phyloP scores from a whole-genome alignment of 1,140 invertebrate species.

The Cotesia typhae region DNA sequence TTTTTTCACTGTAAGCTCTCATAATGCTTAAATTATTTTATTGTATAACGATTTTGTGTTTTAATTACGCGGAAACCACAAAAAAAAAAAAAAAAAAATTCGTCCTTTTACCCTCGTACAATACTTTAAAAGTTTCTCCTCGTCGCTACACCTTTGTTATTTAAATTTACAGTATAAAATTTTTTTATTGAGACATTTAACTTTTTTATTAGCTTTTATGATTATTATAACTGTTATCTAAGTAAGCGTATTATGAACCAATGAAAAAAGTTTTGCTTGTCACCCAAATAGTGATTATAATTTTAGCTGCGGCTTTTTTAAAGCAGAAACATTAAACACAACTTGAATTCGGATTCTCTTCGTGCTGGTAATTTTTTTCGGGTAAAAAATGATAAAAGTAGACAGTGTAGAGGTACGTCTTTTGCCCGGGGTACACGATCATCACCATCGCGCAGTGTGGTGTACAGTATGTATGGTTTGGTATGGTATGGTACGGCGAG shows the following conservation, averaged over 20 bases:
- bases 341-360: too few species aligned
- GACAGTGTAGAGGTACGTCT: constrained; percentile 45
- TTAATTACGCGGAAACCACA: too few species aligned
- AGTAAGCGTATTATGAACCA: not conserved
- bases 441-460: too few species aligned
- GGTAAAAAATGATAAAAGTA: not conserved
- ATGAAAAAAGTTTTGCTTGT: not conserved
- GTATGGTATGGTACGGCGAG: constrained; percentile 4
- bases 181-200: too few species aligned
- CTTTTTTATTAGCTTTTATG: too few species aligned
- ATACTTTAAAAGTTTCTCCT: not conserved
- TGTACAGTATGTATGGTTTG: not conserved
- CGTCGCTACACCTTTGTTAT: too few species aligned
- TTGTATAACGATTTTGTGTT: too few species aligned
- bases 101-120: not conserved
- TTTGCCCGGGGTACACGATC: constrained; percentile 41
- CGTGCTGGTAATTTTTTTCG: not conserved
- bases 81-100: too few species aligned
- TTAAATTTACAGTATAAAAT: too few species aligned
- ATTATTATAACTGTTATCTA: not conserved
- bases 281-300: not conserved
- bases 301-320: not conserved
- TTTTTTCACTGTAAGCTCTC: not conserved
- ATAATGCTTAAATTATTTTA: too few species aligned
- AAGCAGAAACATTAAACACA: not conserved